A percentile compares a stretch with the other conserved stretches of the same genome.
Conservation (phyloP, 2,888 invertebrate genomes). For the Nemotelus pantherinus region DNA sequence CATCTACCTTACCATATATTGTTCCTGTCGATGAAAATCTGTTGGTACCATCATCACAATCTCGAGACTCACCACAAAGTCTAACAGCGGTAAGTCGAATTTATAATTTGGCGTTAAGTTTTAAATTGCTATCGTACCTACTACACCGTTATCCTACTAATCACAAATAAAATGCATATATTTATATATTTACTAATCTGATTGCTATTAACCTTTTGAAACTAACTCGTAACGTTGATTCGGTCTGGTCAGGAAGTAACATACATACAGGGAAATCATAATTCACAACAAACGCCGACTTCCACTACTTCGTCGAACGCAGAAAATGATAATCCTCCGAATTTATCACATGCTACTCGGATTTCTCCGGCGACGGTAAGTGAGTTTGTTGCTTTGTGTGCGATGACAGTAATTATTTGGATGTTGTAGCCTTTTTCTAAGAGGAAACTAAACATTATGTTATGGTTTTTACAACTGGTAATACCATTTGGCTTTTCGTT, state of each 20-base stretch:
- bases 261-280: constrained; percentile 63
- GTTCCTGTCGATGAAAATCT: constrained; percentile 77
- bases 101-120: not conserved
- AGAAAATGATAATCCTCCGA: constrained; percentile 68
- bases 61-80: constrained; percentile 74
- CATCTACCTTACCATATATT: constrained; percentile 68
- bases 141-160: constrained; percentile 9
- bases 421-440: not conserved
- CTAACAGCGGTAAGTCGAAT: constrained; percentile 71
- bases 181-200: not conserved
- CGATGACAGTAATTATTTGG: not conserved
- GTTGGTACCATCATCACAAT: constrained; percentile 67
- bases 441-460: not conserved
- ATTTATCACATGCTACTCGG: constrained; percentile 79
- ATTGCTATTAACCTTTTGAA: not conserved
- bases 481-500: no score
- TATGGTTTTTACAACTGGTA: no score
- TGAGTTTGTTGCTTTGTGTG: constrained; percentile 51
- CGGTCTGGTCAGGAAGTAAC: constrained; percentile 60
- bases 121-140: not conserved
- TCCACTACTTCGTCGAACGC: constrained; percentile 64
- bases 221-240: constrained; percentile 26
- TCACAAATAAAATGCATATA: constrained; percentile 10
- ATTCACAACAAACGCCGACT: constrained; percentile 66
- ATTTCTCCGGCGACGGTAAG: constrained; percentile 93